These are phyloP conservation scores for Pomatorhinus ruficollis DNA, from an alignment of 2,113 vertebrate genomes.

Conservation along the genomic window DNA sequence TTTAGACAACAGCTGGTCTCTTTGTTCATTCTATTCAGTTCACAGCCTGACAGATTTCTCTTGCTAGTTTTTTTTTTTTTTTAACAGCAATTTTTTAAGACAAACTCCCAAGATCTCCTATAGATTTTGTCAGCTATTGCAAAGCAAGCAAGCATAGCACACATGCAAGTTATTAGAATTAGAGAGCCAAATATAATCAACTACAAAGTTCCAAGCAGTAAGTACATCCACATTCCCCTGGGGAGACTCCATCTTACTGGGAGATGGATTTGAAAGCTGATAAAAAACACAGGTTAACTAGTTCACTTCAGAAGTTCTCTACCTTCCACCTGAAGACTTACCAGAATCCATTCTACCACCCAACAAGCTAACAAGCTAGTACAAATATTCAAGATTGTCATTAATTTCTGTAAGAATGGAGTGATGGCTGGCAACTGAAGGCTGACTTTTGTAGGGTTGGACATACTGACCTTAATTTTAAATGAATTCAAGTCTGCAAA, in stretches of 20 bases:
- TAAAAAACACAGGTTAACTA: neutral
- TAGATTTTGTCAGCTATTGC: constrained; percentile 5
- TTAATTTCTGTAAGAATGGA: neutral
- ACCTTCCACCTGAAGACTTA: neutral
- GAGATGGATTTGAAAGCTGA: neutral
- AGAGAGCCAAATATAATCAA: constrained; percentile 23
- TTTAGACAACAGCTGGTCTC: neutral
- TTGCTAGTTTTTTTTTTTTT: neutral
- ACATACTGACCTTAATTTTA: neutral
- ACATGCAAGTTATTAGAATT: constrained; percentile 46
- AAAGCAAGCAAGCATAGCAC: constrained; percentile 38
- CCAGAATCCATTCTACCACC: neutral
- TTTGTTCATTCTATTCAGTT: neutral
- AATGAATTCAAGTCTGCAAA: neutral
- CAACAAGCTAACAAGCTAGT: neutral
- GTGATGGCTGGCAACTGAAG: neutral
- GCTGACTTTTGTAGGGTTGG: neutral
- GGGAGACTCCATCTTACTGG: neutral
- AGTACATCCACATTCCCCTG: constrained; percentile 7
- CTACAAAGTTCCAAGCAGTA: constrained; percentile 42
- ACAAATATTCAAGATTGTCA: neutral
- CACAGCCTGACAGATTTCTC: neutral
- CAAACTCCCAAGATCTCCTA: constrained; percentile 9
- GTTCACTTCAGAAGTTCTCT: neutral
- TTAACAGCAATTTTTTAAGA: neutral